Conservation (phyloP, 2,888 invertebrate species). For the Kuschelorhynchus macadamiae region DNA sequence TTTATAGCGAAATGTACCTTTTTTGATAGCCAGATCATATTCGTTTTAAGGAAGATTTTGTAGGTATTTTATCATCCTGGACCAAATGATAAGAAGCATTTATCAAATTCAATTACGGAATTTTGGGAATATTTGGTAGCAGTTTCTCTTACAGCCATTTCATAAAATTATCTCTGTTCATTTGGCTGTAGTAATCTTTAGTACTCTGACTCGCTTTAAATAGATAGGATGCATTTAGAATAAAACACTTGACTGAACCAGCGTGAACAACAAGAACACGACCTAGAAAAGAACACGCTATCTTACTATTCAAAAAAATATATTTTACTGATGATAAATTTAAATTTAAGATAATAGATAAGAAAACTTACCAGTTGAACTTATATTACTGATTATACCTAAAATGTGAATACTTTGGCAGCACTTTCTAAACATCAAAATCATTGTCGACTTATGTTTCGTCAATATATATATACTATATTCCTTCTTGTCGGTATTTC, state of each 20-base stretch:
- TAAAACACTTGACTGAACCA: not conserved
- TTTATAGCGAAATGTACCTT: too few relatives aligned
- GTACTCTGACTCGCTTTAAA: not conserved
- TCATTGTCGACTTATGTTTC: too few relatives aligned
- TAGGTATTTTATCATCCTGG: slow-evolving; percentile 17
- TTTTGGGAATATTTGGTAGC: slow-evolving; percentile 18
- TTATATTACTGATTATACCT: too few relatives aligned
- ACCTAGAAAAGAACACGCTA: too few relatives aligned
- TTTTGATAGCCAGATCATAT: slow-evolving; percentile 22
- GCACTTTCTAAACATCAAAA: too few relatives aligned
- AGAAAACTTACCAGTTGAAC: too few relatives aligned
- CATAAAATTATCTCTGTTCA: slow-evolving; percentile 31
- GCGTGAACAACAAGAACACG: not conserved
- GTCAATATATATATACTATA: too few relatives aligned
- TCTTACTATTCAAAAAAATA: too few relatives aligned
- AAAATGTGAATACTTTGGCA: too few relatives aligned
- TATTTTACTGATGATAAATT: too few relatives aligned
- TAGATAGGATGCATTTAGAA: not conserved
- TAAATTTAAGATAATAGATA: too few relatives aligned
- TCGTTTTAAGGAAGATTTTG: slow-evolving; percentile 25
- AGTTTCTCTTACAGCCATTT: slow-evolving; percentile 35
- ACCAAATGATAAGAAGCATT: slow-evolving; percentile 25
- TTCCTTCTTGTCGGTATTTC: too few relatives aligned
- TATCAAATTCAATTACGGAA: slow-evolving; percentile 10
- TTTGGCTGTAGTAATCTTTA: not conserved